Percentiles rank a stretch among this genome's conserved stretches.
Conservation (phyloP, 2,888 invertebrate species). For the Diarsia dahlii region DNA sequence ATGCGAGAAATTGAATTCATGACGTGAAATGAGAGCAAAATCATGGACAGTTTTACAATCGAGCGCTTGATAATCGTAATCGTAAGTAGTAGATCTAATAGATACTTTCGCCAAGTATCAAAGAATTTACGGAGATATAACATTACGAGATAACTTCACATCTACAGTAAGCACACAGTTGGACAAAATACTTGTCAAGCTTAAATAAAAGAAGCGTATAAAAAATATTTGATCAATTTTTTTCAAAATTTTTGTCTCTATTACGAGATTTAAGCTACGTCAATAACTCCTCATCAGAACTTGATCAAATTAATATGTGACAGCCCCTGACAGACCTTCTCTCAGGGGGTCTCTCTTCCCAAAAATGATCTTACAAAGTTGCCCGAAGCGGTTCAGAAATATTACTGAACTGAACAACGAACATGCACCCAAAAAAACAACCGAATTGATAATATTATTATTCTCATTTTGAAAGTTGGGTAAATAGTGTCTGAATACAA, state of each 20-base stretch:
- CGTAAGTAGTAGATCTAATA: not conserved
- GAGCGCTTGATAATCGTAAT: not conserved
- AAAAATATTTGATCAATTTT: not conserved
- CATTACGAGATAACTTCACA: not conserved
- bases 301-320: too few species aligned
- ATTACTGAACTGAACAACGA: too few species aligned
- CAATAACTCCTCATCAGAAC: too few species aligned
- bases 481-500: too few species aligned
- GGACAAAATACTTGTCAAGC: not conserved
- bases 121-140: not conserved
- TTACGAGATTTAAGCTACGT: too few species aligned
- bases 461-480: too few species aligned
- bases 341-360: too few species aligned
- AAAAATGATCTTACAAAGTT: too few species aligned
- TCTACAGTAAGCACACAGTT: not conserved
- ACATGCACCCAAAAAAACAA: too few species aligned
- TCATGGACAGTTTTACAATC: not conserved
- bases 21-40: slow-evolving; percentile 19
- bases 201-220: not conserved
- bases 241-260: not conserved
- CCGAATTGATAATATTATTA: too few species aligned
- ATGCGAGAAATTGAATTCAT: slow-evolving; percentile 30
- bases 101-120: not conserved
- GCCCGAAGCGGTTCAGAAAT: too few species aligned
- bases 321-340: too few species aligned